Evolutionary conservation across 2,113 vertebrate genomes (phyloP).

Genomic region (Anguilla rostrata): DNA sequence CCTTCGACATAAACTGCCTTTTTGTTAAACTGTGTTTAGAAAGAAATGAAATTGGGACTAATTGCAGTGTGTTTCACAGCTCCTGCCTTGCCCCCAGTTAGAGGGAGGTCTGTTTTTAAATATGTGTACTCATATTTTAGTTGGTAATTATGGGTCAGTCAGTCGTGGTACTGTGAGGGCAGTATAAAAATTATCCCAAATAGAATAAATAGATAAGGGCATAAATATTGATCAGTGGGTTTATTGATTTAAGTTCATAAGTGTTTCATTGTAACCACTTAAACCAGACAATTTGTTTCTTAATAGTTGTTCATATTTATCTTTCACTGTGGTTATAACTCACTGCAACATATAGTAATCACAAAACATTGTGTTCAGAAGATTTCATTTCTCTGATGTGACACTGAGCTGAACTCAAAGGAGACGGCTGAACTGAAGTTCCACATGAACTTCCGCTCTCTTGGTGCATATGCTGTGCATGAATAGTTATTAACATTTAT

Average conservation of each 20-base stretch:
- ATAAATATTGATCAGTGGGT: not conserved
- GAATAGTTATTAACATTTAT: not conserved
- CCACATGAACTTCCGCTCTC: not conserved
- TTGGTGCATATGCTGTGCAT: not conserved
- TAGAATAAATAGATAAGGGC: not conserved
- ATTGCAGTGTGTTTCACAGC: not conserved
- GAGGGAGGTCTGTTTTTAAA: not conserved
- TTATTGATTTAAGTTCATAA: not conserved
- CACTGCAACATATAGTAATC: not conserved
- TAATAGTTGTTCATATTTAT: not conserved
- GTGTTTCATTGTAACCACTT: not conserved
- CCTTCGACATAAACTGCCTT: not conserved
- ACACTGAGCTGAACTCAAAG: not conserved
- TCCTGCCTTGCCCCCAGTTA: not conserved
- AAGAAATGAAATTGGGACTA: not conserved
- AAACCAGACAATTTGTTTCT: not conserved
- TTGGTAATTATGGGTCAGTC: not conserved
- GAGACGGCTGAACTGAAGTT: not conserved
- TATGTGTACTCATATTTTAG: too few species aligned
- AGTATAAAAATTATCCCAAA: not conserved
- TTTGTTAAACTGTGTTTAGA: not conserved
- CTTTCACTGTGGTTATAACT: not conserved
- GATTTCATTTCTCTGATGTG: not conserved
- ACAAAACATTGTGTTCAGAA: not conserved
- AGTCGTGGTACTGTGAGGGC: not conserved